These are phyloP conservation scores for Stichopus horrens DNA, from an alignment of 53 echinoderm and acorn worm species.

Conservation along the genomic window DNA sequence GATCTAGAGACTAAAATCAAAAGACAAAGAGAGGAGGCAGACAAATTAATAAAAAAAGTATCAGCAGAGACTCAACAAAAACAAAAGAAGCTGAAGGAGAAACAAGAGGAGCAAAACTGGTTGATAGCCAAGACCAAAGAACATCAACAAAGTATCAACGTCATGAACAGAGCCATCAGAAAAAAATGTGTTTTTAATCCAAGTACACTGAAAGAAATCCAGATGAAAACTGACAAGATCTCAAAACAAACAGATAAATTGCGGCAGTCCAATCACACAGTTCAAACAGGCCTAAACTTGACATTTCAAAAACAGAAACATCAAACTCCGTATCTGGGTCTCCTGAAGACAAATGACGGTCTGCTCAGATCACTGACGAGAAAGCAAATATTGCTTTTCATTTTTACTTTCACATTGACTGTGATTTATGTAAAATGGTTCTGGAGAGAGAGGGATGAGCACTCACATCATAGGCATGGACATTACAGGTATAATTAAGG, in stretches of 20 bases:
- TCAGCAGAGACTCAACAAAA: not conserved
- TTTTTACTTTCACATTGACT: no score
- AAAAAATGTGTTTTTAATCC: not conserved
- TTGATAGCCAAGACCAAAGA: not conserved
- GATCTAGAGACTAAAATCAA: constrained; percentile 13
- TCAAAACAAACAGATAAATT: constrained; percentile 1
- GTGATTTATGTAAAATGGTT: no score
- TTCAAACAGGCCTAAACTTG: not conserved
- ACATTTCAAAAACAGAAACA: not conserved
- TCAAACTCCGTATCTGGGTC: not conserved
- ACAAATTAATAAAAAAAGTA: not conserved
- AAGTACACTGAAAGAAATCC: not conserved
- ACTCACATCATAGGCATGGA: no score
- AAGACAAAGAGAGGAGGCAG: not conserved
- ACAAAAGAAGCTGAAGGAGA: not conserved
- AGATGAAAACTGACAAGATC: not conserved
- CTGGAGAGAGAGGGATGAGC: no score
- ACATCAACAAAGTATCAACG: not conserved
- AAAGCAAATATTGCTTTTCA: no score
- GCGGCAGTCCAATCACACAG: not conserved
- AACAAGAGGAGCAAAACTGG: not conserved
- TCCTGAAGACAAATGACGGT: not conserved
- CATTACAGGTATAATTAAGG: no score
- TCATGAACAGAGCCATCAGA: not conserved
- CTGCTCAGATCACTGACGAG: no score